phyloP scores from a whole-genome alignment of 2,797 vertebrate species.

The Dendrocincla tyrannina region DNA sequence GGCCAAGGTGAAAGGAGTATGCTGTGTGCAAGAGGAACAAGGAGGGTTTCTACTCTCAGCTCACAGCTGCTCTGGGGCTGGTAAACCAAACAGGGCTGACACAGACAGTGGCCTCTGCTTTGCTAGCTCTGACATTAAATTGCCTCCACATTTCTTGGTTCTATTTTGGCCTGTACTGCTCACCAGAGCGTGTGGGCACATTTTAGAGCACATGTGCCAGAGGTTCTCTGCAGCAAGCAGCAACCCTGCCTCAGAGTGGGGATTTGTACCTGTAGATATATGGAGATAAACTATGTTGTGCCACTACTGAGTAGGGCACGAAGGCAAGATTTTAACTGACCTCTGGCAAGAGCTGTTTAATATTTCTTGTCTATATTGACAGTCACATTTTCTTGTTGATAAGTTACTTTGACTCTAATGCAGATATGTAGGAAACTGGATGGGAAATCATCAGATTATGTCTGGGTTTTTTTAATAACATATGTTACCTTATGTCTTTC shows the following conservation, averaged over 20 bases:
- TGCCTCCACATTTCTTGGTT: not conserved
- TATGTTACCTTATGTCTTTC: not conserved
- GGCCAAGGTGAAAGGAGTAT: not conserved
- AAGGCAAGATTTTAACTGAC: not conserved
- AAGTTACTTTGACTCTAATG: not conserved
- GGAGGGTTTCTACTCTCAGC: not conserved
- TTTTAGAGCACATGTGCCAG: not conserved
- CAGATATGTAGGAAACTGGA: not conserved
- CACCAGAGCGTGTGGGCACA: rapidly evolving
- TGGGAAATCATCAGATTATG: not conserved
- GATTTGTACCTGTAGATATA: rapidly evolving
- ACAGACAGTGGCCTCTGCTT: not conserved
- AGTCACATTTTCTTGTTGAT: not conserved
- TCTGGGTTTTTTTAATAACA: not conserved
- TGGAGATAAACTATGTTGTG: not conserved
- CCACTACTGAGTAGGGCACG: rapidly evolving
- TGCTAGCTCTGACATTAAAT: not conserved
- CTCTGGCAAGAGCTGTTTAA: not conserved
- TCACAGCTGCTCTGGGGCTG: not conserved
- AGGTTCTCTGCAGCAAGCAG: not conserved
- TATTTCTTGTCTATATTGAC: not conserved
- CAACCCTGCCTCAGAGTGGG: rapidly evolving
- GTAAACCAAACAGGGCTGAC: not conserved
- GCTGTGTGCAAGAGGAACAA: not conserved
- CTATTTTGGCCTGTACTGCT: not conserved